phyloP scores from a whole-genome alignment of 2,888 invertebrate genomes.

The Agrochola lychnidis region DNA sequence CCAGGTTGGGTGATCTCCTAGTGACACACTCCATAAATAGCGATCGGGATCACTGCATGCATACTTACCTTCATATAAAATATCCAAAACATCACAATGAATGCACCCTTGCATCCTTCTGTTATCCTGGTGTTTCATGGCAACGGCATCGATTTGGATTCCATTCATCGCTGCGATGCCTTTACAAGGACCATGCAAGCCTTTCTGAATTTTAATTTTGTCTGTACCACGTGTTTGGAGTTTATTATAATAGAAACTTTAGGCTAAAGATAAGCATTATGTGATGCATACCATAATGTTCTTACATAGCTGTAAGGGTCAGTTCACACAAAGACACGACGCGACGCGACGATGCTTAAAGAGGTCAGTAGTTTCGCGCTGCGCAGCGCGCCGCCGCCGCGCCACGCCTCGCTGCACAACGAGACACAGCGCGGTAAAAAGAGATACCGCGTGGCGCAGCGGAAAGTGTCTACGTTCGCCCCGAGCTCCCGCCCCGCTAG shows the following conservation, averaged over 20 bases:
- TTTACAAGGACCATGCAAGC: background rate
- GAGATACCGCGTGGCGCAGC: too few relatives aligned
- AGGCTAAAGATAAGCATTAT: background rate
- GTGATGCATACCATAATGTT: background rate
- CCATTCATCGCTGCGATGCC: background rate
- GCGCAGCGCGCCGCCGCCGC: too few relatives aligned
- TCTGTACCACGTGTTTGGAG: background rate
- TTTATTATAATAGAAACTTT: background rate
- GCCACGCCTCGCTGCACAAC: too few relatives aligned
- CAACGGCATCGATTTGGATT: slow-evolving; percentile 6
- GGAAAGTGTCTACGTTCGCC: too few relatives aligned
- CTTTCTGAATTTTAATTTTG: background rate
- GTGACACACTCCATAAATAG: background rate
- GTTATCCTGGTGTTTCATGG: slow-evolving; percentile 1
- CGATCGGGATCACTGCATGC: too few relatives aligned
- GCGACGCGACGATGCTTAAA: too few relatives aligned
- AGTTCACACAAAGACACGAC: background rate
- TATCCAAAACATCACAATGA: background rate
- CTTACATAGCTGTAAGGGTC: background rate
- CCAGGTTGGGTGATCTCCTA: background rate
- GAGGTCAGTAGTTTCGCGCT: too few relatives aligned
- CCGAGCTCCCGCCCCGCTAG: too few relatives aligned
- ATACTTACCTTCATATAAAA: background rate
- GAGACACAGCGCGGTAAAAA: too few relatives aligned
- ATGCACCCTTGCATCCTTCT: background rate